Base-by-base conservation (phyloP, 2,888 invertebrate species). In the Eurois occulta region DNA sequence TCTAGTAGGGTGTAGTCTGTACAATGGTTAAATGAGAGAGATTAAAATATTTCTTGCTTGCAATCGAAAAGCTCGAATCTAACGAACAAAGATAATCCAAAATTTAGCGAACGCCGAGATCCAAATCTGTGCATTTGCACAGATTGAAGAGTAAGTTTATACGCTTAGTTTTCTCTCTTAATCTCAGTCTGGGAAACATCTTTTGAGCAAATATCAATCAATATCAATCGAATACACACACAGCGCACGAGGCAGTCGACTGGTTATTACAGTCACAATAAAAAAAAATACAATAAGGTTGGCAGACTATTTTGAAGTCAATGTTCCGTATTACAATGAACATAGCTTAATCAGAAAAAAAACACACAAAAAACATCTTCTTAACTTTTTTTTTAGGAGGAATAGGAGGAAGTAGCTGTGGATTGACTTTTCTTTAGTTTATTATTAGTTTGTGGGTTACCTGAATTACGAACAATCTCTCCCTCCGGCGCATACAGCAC, bases 1-100 rank as follows among this genome's bases (percentile, higher is more conserved):
- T 99, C 98, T 89, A 98, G 96, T 87, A 98, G 97, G 68, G 98
- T 98, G 93, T 98, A 98, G 94, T 98, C 98, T 98, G 94, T n/a
- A 90, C 68, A 71, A 28, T 38, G 10, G 35, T 32, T 32, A 32
- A 7, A 28, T 28, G 4, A 6, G 11, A 7, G 8, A 16, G 21
- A n/a, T 65, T 16, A n/a, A n/a, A n/a, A 41, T 8, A 65, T 38
- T n/a, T 10, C 38, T 38, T 18, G n/a, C 0, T 38, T 16, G 1
- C 6, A 35, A 62, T 62, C 35, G 4, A 21, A 62, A 18, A 62
- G 32, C 4, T 32, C 8, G 21, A 21, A 62, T 28, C 10, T 52
- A 52, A 52, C 10, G 10, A 24, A 2, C 32, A 10, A 21, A 60
- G 18, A 18, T 21, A 24, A 52, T 24, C 1, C n/a, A 21, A 60